phyloP scores from a whole-genome alignment of 1,140 invertebrate species.

The Adoxophyes honmai region DNA sequence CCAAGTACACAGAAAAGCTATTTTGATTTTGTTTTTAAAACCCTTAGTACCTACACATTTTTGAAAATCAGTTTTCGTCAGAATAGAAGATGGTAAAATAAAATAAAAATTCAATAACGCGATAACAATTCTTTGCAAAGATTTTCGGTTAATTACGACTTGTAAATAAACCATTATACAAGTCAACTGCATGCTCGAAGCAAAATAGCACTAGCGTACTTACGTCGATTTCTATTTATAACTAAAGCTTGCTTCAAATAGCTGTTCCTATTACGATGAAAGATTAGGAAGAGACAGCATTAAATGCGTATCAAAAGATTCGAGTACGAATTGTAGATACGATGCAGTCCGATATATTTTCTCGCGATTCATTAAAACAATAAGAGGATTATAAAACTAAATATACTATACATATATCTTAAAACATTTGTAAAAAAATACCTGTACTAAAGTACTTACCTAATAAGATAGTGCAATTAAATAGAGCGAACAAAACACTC shows the following conservation, averaged over 20 bases:
- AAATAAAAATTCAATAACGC: too few relatives aligned
- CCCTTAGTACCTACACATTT: too few relatives aligned
- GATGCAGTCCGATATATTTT: neutral
- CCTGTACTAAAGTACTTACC: too few relatives aligned
- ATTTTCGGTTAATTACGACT: neutral
- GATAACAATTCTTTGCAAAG: too few relatives aligned
- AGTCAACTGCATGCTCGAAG: neutral
- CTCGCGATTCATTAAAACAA: constrained; percentile 18
- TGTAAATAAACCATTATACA: constrained; percentile 2
- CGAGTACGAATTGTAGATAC: neutral
- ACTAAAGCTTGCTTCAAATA: too few relatives aligned
- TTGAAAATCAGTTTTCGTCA: too few relatives aligned
- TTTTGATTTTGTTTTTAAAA: too few relatives aligned
- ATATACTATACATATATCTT: constrained; percentile 30
- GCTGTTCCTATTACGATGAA: neutral
- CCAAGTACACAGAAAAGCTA: too few relatives aligned
- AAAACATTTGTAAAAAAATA: neutral
- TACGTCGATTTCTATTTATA: neutral
- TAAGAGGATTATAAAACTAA: constrained; percentile 34
- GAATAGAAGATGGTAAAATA: too few relatives aligned
- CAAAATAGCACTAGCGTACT: neutral
- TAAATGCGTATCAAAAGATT: too few relatives aligned
- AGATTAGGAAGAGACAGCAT: neutral
- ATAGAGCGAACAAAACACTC: too few relatives aligned
- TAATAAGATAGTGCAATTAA: too few relatives aligned